phyloP scores from a whole-genome alignment of 2,888 invertebrate genomes.

The Tetropium fuscum region DNA sequence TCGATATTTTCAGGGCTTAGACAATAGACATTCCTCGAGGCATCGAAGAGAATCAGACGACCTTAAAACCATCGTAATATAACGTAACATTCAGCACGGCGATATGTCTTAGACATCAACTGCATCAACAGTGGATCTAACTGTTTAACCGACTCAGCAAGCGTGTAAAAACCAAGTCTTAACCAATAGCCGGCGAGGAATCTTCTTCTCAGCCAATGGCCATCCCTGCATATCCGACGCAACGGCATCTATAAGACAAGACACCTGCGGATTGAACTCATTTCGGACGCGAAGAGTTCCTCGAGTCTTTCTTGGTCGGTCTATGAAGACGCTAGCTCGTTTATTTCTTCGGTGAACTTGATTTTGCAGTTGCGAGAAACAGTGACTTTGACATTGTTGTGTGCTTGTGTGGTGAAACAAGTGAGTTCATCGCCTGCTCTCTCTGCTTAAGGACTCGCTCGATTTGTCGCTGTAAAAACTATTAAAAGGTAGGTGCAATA shows the following conservation, averaged over 20 bases:
- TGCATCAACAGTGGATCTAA: slow-evolving; percentile 53
- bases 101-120: slow-evolving; percentile 29
- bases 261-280: slow-evolving; percentile 62
- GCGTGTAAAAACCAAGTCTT: slow-evolving; percentile 53
- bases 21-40: no score
- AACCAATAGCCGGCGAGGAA: slow-evolving; percentile 55
- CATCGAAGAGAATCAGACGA: slow-evolving; percentile 11
- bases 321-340: slow-evolving; percentile 28
- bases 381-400: slow-evolving; percentile 48
- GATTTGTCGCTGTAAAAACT: slow-evolving; percentile 13
- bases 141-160: slow-evolving; percentile 56
- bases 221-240: slow-evolving; percentile 52
- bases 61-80: slow-evolving; percentile 13
- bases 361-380: slow-evolving; percentile 46
- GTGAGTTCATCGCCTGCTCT: slow-evolving; percentile 51
- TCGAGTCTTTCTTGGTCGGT: slow-evolving; percentile 32
- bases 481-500: slow-evolving; percentile 30
- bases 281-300: slow-evolving; percentile 50
- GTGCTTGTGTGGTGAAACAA: slow-evolving; percentile 50
- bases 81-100: slow-evolving; percentile 2
- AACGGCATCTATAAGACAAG: slow-evolving; percentile 61
- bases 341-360: slow-evolving; percentile 45
- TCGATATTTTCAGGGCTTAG: no score
- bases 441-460: slow-evolving; percentile 25
- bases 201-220: slow-evolving; percentile 60